Conservation (phyloP, 2,797 vertebrate genomes). For the Lithobates pipiens region DNA sequence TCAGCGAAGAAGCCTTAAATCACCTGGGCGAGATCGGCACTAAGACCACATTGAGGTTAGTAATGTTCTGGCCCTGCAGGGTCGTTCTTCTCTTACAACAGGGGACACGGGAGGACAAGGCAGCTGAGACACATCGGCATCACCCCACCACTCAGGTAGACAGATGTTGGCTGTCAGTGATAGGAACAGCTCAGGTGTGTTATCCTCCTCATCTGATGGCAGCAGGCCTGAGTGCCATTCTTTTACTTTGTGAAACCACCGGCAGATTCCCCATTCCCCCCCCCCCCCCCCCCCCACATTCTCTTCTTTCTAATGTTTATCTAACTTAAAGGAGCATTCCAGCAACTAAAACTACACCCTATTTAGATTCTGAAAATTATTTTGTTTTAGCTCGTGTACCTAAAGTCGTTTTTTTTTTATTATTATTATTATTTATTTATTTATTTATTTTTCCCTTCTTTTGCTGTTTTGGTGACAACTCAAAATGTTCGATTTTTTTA, state of each 20-base stretch:
- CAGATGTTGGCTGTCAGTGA: constrained; percentile 41
- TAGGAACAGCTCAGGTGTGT: constrained; percentile 49
- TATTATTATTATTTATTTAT: too few relatives aligned
- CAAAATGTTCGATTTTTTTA: too few relatives aligned
- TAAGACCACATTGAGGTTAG: constrained; percentile 95
- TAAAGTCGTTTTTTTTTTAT: too few relatives aligned
- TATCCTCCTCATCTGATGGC: constrained; percentile 26
- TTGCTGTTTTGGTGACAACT: too few relatives aligned
- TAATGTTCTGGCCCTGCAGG: background rate
- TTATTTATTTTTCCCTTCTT: too few relatives aligned
- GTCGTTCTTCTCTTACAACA: background rate
- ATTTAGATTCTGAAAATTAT: too few relatives aligned
- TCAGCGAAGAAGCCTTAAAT: constrained; percentile 91
- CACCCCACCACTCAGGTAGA: constrained; percentile 45
- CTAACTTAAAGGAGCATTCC: too few relatives aligned
- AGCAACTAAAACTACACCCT: too few relatives aligned
- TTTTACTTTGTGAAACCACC: background rate
- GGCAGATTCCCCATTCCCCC: background rate
- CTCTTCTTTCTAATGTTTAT: background rate
- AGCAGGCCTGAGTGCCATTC: background rate
- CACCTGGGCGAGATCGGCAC: constrained; percentile 95
- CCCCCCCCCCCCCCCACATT: too few relatives aligned
- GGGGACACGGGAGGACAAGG: background rate
- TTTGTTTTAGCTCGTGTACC: too few relatives aligned
- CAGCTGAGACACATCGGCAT: constrained; percentile 14